A percentile compares a stretch with the other conserved stretches of the same genome.
phyloP scores from a whole-genome alignment of 2,113 vertebrate species.

The Nothobranchius kuhntae region DNA sequence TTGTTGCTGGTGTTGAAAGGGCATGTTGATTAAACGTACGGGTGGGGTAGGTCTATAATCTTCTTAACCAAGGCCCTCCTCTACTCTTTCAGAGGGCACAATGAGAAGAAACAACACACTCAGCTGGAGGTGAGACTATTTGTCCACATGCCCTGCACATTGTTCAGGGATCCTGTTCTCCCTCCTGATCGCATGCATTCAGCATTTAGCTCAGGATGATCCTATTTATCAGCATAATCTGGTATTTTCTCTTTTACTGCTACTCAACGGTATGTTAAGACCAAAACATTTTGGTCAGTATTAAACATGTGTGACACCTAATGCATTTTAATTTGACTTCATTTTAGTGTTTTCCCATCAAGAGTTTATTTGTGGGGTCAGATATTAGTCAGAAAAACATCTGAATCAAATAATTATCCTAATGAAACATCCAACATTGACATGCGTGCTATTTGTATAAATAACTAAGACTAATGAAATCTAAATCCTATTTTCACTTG shows the following conservation, averaged over 20 bases:
- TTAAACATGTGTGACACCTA: neutral
- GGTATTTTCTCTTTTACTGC: conserved; percentile 53
- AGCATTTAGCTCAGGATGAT: conserved; percentile 69
- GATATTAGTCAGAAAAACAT: conserved; percentile 24
- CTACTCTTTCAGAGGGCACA: conserved; percentile 76
- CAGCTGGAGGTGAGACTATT: conserved; percentile 79
- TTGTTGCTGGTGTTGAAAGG: conserved; percentile 79
- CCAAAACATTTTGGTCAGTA: conserved; percentile 14
- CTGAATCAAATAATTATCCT: conserved; percentile 78
- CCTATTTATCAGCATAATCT: conserved; percentile 68
- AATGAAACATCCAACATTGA: conserved; percentile 71
- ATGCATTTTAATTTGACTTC: neutral
- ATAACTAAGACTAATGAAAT: conserved; percentile 76
- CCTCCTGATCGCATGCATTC: conserved; percentile 66
- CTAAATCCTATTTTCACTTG: conserved; percentile 46
- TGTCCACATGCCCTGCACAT: conserved; percentile 72
- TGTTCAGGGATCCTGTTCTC: conserved; percentile 67
- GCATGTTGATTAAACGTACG: conserved; percentile 82
- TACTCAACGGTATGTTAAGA: conserved; percentile 40
- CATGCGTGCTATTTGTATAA: conserved; percentile 61
- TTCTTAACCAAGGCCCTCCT: conserved; percentile 80
- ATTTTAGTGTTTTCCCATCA: too few species aligned
- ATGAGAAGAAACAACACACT: conserved; percentile 82
- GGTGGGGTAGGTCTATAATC: conserved; percentile 81
- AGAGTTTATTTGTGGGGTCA: too few species aligned